Conservation (phyloP, 2,888 invertebrate genomes). For the Crepidodera aurea region DNA sequence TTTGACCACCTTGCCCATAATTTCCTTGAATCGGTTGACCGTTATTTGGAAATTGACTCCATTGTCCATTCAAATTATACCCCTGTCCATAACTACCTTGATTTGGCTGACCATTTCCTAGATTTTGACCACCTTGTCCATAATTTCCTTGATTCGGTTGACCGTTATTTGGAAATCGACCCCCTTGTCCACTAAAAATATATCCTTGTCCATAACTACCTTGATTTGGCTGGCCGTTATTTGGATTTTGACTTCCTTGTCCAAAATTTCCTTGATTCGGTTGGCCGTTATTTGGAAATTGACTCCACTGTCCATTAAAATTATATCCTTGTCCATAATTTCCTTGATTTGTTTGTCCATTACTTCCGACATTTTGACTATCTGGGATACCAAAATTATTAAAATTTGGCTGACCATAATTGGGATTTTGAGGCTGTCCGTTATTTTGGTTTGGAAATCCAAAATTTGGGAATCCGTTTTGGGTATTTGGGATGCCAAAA, state of each 20-base stretch:
- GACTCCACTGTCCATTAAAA: not conserved
- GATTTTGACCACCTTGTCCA: not conserved
- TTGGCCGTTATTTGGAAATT: not conserved
- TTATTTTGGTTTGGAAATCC: not conserved
- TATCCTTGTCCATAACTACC: not conserved
- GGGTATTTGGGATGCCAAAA: not conserved
- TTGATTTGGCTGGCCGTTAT: not conserved
- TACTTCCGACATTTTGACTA: not conserved
- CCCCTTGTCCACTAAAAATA: not conserved
- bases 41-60: not conserved
- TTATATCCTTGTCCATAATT: not conserved
- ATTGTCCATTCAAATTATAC: not conserved
- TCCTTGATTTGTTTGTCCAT: not conserved
- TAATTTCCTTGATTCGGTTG: not conserved
- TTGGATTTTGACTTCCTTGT: not conserved
- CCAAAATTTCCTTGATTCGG: not conserved
- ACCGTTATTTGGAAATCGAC: not conserved
- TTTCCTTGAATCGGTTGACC: constrained; percentile 1
- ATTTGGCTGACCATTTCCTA: not conserved
- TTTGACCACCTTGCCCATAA: not conserved
- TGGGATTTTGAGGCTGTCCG: too few species aligned
- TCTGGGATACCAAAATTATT: not conserved
- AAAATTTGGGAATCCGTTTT: not conserved
- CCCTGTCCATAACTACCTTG: not conserved
- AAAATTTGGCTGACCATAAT: too few species aligned